Evolutionary conservation across 2,113 vertebrate species (phyloP), one percentile per base, ranked within the genome.

Genomic region (Charina bottae): DNA sequence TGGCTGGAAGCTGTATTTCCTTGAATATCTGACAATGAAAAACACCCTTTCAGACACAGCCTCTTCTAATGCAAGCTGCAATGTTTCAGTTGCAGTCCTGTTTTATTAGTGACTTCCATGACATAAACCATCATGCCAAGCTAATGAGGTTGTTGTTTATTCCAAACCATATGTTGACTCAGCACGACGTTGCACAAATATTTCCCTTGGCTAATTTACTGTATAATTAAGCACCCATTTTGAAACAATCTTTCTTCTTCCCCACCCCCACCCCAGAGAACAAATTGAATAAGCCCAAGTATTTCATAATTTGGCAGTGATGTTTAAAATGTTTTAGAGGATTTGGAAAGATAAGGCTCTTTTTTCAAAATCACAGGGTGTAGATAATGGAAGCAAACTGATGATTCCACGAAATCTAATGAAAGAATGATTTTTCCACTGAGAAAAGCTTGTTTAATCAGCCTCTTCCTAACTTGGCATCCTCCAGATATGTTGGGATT

Each of bases 141-240:
- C 87, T 90, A 92, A 95, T 23, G 60, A 90, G 92, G n/a, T 68
- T 19, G 8, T 13, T 92, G 85, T 90, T 83, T 93, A 11, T 95
- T 94, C 83, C 64, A 58, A 96, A 95, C 87, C 89, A 56, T 62
- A 94, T 9, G 24, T 94, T 96, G 95, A 96, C 89, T 95, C 93
- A 95, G 94, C 87, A 85, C 94, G 92, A 93, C 53, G 83, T 90
- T 91, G 62, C 53, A 93, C 12, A 96, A 95, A 96, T 95, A 90
- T 97, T 96, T 95, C 94, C 91, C 83, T 95, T 96, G 95, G 94
- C 93, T 56, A 85, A 42, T 2, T 89, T 85, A 92, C 54, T 86
- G 92, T 64, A 59, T 24, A 93, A 58, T 93, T 93, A 95, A 95
- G 91, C 91, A 94, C 89, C 62, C 94, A 78, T 64, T 97, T 92